A percentile compares a stretch with the other conserved stretches of the same genome.
These are phyloP conservation scores for Papilio polyxenes DNA, from an alignment of 1,140 invertebrate species.

Conservation along the genomic window DNA sequence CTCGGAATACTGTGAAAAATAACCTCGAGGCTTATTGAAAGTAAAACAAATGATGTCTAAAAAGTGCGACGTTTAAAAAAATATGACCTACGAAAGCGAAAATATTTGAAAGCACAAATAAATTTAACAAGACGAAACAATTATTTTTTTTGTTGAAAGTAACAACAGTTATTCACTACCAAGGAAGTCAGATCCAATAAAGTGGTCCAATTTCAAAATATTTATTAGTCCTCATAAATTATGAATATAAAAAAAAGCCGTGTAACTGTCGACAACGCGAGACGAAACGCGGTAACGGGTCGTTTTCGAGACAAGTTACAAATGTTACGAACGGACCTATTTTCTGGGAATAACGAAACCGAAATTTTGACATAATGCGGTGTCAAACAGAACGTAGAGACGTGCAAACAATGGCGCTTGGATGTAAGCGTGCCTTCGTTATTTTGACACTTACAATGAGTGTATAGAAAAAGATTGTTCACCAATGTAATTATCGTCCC, in stretches of 20 bases:
- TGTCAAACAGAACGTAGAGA: constrained; percentile 57
- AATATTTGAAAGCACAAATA: constrained; percentile 54
- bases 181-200: constrained; percentile 72
- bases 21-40: constrained; percentile 7
- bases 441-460: constrained; percentile 70
- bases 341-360: constrained; percentile 69
- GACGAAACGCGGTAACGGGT: constrained; percentile 61
- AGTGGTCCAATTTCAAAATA: constrained; percentile 69
- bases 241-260: constrained; percentile 52
- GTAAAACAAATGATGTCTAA: constrained; percentile 32
- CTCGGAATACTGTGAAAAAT: too few relatives aligned
- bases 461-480: constrained; percentile 58
- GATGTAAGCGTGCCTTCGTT: constrained; percentile 69
- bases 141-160: constrained; percentile 66
- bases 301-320: constrained; percentile 59
- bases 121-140: constrained; percentile 54
- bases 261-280: constrained; percentile 64
- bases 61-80: constrained; percentile 31
- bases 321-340: constrained; percentile 53
- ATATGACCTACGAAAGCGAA: constrained; percentile 67
- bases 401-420: constrained; percentile 56
- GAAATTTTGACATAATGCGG: constrained; percentile 76
- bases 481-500: constrained; percentile 70
- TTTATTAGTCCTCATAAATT: constrained; percentile 72
- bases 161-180: constrained; percentile 74